Evolutionary conservation across 2,888 invertebrate species (phyloP), one percentile per base, ranked within the genome.

Genomic region (Prosopocoilus inquinatus): DNA sequence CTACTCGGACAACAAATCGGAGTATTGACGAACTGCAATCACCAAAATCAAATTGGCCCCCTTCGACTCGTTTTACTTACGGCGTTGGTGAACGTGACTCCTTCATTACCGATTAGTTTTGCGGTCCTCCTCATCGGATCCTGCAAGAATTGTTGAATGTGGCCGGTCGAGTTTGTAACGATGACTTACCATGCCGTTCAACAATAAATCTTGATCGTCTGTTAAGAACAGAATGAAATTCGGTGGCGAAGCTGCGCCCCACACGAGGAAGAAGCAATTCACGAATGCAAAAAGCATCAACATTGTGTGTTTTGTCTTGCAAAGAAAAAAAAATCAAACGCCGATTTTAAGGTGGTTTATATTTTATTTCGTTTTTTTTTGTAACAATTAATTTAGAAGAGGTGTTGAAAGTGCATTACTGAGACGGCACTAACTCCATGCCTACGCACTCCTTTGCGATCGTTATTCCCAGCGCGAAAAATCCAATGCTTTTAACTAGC

Each of bases 1-100:
- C 95, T 84, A 67, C 93, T 92, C 0, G 95, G 95, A 64, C 95
- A 95, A 75, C 95, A 95, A 39, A 95, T 82, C 0, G 95, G 94
- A 0, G 90, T 87, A 38, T 88, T 87, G 0, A 88, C 90, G 77
- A 89, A 94, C 94, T 94, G 72, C 45, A 76, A 73, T 49, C 38
- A 47, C 28, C 9, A 51, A 34, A 39, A 49, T 9, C 49, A 50
- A 47, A 41, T n/a, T 32, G n/a, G 34, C 34, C 3, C 51, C 41
- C n/a, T n/a, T n/a, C n/a, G n/a, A n/a, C n/a, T 35, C 12, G 46
- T 7, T 11, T 44, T 9, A 81, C 86, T 83, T 80, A 91, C 91
- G 63, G 90, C 86, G 77, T 91, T 91, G 7, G 77, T 75, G 73
- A 90, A 90, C 2, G 84, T 85, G 20, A 84, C 81, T 16, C 93